Base-by-base conservation (phyloP, 2,113 vertebrate species). In the Caloenas nicobarica region DNA sequence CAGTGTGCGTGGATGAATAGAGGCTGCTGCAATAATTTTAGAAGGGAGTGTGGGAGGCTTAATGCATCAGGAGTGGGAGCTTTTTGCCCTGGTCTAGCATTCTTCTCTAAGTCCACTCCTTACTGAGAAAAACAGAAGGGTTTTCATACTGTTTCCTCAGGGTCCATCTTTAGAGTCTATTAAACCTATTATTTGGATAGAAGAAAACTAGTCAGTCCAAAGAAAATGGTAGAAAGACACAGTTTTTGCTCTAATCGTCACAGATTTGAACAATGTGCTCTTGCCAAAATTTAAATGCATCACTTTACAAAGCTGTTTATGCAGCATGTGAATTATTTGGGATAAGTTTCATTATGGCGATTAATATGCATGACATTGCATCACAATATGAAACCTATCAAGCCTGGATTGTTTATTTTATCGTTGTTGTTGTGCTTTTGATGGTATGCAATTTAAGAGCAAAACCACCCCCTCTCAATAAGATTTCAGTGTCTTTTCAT, bases 331-430 rank as follows among this genome's bases (percentile, higher is more conserved):
- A 96, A 91, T 96, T 95, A 93, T 95, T 95, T 93, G 69, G 76
- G 71, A 74, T 86, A 90, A 91, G 48, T 94, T 97, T 96, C 82
- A 90, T 95, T 95, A 77, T 86, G n/a, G 69, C 62, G 68, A 91
- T 96, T 96, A 96, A 96, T 95, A 96, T 97, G 94, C 69, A 88
- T 87, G 81, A 72, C 58, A 66, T 16, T 76, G 58, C 81, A 78
- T 62, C 88, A 71, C 88, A 81, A 89, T 91, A 83, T 60, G 69
- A 96, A 96, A 92, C 31, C 56, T 72, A 96, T 94, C 77, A 90
- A 92, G 72, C 31, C 88, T 92, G 40, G 58, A 70, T 82, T 93
- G 76, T 81, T 93, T 86, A 61, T 96, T 92, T 96, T 87, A 89
- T 85, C 87, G 54, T 51, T 90, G 70, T 65, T 87, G 42, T 65